Evolutionary conservation across 2,888 invertebrate genomes (phyloP).

Genomic region (Gandaritis pyraliata): DNA sequence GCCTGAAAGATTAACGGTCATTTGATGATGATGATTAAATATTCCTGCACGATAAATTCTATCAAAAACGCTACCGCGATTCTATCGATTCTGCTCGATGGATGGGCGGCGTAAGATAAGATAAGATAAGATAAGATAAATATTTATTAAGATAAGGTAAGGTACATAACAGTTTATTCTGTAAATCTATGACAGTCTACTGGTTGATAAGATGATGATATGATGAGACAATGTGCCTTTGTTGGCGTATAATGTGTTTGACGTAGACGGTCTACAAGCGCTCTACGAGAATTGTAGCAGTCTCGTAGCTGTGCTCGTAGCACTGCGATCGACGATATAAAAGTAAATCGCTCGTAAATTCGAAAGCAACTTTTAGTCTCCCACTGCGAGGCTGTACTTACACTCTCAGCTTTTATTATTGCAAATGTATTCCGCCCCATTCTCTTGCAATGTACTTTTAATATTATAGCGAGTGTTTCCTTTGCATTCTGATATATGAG

Average conservation of each 20-base stretch:
- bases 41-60: too few relatives aligned
- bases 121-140: too few relatives aligned
- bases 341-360: not conserved
- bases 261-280: constrained; percentile 9
- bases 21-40: too few relatives aligned
- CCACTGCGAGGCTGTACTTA: not conserved
- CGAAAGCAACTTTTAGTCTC: not conserved
- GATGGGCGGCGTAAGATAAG: too few relatives aligned
- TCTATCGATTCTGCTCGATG: too few relatives aligned
- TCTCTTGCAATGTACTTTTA: constrained; percentile 22
- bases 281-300: not conserved
- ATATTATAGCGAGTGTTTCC: constrained; percentile 29
- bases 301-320: constrained; percentile 10
- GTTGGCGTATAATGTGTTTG: not conserved
- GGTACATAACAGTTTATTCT: too few relatives aligned
- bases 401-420: constrained; percentile 19
- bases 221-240: too few relatives aligned
- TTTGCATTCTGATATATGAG: constrained; percentile 25
- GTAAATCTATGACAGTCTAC: too few relatives aligned
- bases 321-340: constrained; percentile 4
- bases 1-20: too few relatives aligned
- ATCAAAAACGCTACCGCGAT: too few relatives aligned
- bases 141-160: too few relatives aligned
- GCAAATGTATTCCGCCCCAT: constrained; percentile 24
- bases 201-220: too few relatives aligned